Base-by-base conservation (phyloP, 2,888 invertebrate genomes). In the Eupelmus urozonus region DNA sequence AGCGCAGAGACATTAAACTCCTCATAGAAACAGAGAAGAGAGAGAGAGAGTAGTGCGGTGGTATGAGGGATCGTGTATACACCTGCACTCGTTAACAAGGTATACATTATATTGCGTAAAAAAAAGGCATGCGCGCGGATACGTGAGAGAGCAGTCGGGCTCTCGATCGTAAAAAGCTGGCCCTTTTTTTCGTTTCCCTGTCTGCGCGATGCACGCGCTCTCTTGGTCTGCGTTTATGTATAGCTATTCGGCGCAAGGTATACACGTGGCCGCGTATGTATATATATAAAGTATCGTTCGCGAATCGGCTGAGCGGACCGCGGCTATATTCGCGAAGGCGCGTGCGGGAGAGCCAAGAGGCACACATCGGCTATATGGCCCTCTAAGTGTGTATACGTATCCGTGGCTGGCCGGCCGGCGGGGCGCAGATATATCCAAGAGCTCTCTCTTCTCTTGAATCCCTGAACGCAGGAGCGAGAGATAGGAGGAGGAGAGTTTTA, bases 1-100 rank as follows among this genome's bases (percentile, higher is more conserved):
- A 82, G 83, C 83, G 82, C 75, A 83, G 83, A 81, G 82, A 85
- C 87, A 86, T 88, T 87, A 87, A 87, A 87, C 82, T 82, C 78
- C 82, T 82, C 82, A 81, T 83, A 83, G 81, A 82, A 78, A 66
- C 55, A 63, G 45, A 23, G 27, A 51, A 18, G 75, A 18, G 23
- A 25, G 53, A 25, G 63, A 13, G n/a, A 18, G 25, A 59, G 16
- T 20, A 11, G 59, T 1, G 57, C 16, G 25, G 18, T 34, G 20
- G 49, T 20, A n/a, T 40, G 27, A 51, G 40, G 70, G 59, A 42
- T n/a, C n/a, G 70, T 65, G 72, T 71, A 75, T 70, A 66, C 80
- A 78, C 78, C 72, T 78, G 78, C 76, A 73, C 76, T 73, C 83
- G 82, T 83, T 86, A 86, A 86, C 84, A 83, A 83, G 81, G 74